Evolutionary conservation across 2,113 vertebrate species (phyloP).

Genomic region (Psophia crepitans): DNA sequence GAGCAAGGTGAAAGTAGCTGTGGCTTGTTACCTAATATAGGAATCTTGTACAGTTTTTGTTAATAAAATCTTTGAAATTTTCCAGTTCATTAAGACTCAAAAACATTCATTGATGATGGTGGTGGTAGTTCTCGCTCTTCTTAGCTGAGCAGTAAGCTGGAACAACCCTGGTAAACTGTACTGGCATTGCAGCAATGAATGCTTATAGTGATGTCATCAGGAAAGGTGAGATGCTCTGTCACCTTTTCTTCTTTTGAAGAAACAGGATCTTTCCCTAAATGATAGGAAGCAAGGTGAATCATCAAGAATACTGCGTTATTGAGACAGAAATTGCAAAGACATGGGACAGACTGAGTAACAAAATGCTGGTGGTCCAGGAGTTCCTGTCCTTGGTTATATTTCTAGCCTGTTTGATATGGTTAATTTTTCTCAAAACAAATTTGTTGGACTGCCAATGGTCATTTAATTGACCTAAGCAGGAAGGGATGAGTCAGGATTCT

Average conservation of each 20-base stretch:
- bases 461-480: neutral
- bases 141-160: neutral
- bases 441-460: neutral
- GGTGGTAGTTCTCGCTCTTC: neutral
- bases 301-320: neutral
- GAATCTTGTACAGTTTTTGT: neutral
- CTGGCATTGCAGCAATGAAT: neutral
- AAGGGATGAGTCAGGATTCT: neutral
- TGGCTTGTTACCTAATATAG: neutral
- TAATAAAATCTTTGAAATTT: neutral
- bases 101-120: neutral
- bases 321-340: neutral
- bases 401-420: neutral
- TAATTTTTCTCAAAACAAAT: neutral
- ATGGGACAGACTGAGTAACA: neutral
- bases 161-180: neutral
- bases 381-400: neutral
- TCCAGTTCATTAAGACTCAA: neutral
- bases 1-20: neutral
- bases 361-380: neutral
- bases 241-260: neutral
- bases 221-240: neutral
- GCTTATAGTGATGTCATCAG: neutral
- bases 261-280: neutral
- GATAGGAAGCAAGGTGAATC: neutral